These are phyloP conservation scores for Python bivittatus DNA, from an alignment of 2,113 vertebrate genomes.

Conservation along the genomic window DNA sequence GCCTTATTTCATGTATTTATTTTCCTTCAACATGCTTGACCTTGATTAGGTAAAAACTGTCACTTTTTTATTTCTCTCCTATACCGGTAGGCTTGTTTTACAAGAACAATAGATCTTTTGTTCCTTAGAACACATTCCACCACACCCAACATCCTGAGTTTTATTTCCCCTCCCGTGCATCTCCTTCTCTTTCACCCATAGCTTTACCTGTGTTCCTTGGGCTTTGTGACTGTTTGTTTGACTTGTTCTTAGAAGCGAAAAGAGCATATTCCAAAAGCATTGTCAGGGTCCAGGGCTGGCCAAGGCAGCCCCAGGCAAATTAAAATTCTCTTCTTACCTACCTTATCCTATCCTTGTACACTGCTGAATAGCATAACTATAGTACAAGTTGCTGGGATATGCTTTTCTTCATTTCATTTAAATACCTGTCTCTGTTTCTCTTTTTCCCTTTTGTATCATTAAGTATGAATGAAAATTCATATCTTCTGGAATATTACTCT, in stretches of 20 bases:
- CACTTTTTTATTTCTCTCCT: slow-evolving; percentile 78
- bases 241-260: background rate
- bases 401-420: background rate
- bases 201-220: slow-evolving; percentile 74
- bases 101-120: slow-evolving; percentile 78
- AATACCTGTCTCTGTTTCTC: background rate
- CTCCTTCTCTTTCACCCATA: slow-evolving; percentile 70
- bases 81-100: slow-evolving; percentile 77
- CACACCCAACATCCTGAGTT: slow-evolving; percentile 72
- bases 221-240: slow-evolving; percentile 17
- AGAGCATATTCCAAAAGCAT: background rate
- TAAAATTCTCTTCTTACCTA: background rate
- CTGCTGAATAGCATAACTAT: background rate
- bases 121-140: slow-evolving; percentile 75
- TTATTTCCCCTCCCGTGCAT: slow-evolving; percentile 69
- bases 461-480: background rate
- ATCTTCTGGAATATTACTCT: background rate
- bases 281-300: background rate
- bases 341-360: background rate
- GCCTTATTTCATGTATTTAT: background rate
- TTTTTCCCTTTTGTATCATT: background rate
- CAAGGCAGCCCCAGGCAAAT: background rate
- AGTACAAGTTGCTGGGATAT: background rate
- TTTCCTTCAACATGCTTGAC: slow-evolving; percentile 71
- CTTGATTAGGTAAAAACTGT: slow-evolving; percentile 77